Conservation (phyloP, 1,140 invertebrate species). For the Apis mellifera region Amel_HAv3.1 CM009934.2:9386501-9387000, state of each 20-base stretch:
- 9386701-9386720: constrained; percentile 7
- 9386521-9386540: no score
- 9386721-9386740: neutral
- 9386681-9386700: neutral
- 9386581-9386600: no score
- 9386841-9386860: neutral
- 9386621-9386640: no score
- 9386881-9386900: neutral
- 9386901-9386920: no score
- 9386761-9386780: constrained; percentile 10
- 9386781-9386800: neutral
- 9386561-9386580: no score
- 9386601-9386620: neutral
- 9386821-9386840: constrained; percentile 18
- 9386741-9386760: neutral
- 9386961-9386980: no score
- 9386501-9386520: no score
- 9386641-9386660: neutral
- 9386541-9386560: no score
- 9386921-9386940: no score
- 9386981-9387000: no score
- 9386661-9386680: neutral
- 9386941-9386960: no score
- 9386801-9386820: neutral
- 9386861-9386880: neutral